Evolutionary conservation across 2,888 invertebrate species (phyloP).

Genomic region (Molanna angustata): DNA sequence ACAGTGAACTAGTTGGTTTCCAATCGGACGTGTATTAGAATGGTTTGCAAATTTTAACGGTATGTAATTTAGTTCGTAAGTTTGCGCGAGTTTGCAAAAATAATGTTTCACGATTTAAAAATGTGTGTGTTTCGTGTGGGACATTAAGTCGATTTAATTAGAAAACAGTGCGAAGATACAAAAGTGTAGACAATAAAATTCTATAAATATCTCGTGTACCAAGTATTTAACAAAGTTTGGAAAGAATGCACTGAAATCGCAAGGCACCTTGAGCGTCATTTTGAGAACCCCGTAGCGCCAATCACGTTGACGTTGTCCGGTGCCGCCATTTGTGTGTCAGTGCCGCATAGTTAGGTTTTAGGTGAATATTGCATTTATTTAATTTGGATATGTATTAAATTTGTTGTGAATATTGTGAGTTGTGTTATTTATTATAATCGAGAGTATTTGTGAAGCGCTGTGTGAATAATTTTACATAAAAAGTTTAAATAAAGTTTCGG

Average conservation of each 20-base stretch:
- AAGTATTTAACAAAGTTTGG: slow-evolving; percentile 25
- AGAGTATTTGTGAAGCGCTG: slow-evolving; percentile 8
- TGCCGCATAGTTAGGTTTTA: slow-evolving; percentile 60
- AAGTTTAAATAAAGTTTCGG: slow-evolving; percentile 27
- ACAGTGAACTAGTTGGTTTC: slow-evolving; percentile 23
- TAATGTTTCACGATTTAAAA: slow-evolving; percentile 15
- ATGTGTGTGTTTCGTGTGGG: slow-evolving; percentile 8
- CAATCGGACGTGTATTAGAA: slow-evolving; percentile 19
- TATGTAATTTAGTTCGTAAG: slow-evolving; percentile 14
- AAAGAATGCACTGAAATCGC: slow-evolving; percentile 57
- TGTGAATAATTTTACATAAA: slow-evolving; percentile 16
- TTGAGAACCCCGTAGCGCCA: slow-evolving; percentile 72
- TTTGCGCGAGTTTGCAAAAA: slow-evolving; percentile 21
- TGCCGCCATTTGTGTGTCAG: slow-evolving; percentile 68
- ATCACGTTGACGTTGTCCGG: slow-evolving; percentile 63
- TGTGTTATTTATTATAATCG: slow-evolving; percentile 37
- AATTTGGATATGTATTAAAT: slow-evolving; percentile 18
- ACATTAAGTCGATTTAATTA: slow-evolving; percentile 6
- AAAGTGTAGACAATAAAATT: slow-evolving; percentile 22
- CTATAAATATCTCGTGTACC: slow-evolving; percentile 26
- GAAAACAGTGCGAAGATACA: slow-evolving; percentile 13
- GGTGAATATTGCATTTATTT: slow-evolving; percentile 52
- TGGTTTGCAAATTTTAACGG: slow-evolving; percentile 20
- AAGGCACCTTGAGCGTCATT: slow-evolving; percentile 75
- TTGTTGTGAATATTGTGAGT: slow-evolving; percentile 44